Base-by-base conservation (phyloP, 2,888 invertebrate species). In the Drosophila fungiperda region DNA sequence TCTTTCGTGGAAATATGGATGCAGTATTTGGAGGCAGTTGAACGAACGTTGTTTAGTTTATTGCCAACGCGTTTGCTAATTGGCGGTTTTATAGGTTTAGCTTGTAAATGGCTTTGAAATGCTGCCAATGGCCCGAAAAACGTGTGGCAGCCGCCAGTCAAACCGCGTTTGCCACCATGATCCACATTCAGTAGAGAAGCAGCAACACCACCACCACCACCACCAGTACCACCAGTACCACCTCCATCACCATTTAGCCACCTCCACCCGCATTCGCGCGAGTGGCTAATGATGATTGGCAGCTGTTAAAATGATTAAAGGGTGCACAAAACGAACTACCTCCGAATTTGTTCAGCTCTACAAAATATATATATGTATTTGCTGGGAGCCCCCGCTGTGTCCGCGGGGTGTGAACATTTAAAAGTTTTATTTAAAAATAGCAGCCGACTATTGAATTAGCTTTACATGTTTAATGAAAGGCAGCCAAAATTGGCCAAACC, bases 271-370 rank as follows among this genome's bases (percentile, higher is more conserved):
- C 53, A 68, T 55, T 61, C 55, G 55, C 55, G 62, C 63, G 42
- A 53, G 66, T 55, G 74, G 72, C 85, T 89, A 89, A 89, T 85
- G 90, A 85, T 87, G 88, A 87, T 89, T 89, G 85, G 85, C 90
- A 87, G 90, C 84, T 86, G 87, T 89, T 89, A 80, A 89, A 85
- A 82, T 89, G 82, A 89, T 89, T 85, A 89, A 61, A 87, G 86
- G 75, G 80, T 64, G 70, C 72, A 58, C 78, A 58, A 59, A 71
- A 67, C 57, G 78, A 32, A 36, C 54, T 17, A 69, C 52, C 67
- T 38, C 32, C 55, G 52, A 48, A 48, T 58, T 32, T 55, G 54
- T 36, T 11, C 59, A 57, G 69, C 68, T 29, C 11, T 15, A 9
- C 32, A 8, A 23, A 12, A 52, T n/a, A 40, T 35, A 4, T 40